phyloP scores from a whole-genome alignment of 2,888 invertebrate genomes.

The Seira ritae region DNA sequence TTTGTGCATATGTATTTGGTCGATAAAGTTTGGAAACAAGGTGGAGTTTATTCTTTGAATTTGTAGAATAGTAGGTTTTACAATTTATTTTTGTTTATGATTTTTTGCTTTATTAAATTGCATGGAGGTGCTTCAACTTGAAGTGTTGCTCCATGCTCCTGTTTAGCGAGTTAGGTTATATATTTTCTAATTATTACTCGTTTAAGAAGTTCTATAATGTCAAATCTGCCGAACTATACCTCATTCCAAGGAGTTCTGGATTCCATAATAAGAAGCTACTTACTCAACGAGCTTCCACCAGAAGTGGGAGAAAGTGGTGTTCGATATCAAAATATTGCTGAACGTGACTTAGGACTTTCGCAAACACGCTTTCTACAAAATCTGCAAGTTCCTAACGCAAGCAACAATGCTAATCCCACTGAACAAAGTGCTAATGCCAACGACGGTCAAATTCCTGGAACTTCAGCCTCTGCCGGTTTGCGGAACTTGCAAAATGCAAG shows the following conservation, averaged over 20 bases:
- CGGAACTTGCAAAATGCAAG: background rate
- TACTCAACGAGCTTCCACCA: slow-evolving; percentile 48
- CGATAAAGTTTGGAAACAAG: no score
- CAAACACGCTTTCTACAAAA: background rate
- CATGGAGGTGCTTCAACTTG: no score
- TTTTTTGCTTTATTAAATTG: no score
- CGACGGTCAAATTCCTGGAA: slow-evolving; percentile 28
- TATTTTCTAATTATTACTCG: no score
- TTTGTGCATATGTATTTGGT: no score
- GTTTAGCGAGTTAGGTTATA: no score
- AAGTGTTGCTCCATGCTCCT: no score
- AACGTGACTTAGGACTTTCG: slow-evolving; percentile 36
- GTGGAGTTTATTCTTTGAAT: no score
- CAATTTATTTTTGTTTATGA: no score
- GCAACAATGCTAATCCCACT: background rate
- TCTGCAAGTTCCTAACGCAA: background rate
- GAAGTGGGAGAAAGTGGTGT: slow-evolving; percentile 29
- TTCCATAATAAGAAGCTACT: slow-evolving; percentile 48
- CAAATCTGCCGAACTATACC: background rate
- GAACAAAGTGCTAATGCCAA: slow-evolving; percentile 18
- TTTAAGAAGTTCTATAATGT: slow-evolving; percentile 21
- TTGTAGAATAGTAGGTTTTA: no score
- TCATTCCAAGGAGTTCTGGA: slow-evolving; percentile 49
- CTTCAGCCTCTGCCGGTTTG: background rate
- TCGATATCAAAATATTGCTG: slow-evolving; percentile 19